Evolutionary conservation across 2,797 vertebrate genomes (phyloP).

Genomic region (Petrocephalus schoutedeni): DNA sequence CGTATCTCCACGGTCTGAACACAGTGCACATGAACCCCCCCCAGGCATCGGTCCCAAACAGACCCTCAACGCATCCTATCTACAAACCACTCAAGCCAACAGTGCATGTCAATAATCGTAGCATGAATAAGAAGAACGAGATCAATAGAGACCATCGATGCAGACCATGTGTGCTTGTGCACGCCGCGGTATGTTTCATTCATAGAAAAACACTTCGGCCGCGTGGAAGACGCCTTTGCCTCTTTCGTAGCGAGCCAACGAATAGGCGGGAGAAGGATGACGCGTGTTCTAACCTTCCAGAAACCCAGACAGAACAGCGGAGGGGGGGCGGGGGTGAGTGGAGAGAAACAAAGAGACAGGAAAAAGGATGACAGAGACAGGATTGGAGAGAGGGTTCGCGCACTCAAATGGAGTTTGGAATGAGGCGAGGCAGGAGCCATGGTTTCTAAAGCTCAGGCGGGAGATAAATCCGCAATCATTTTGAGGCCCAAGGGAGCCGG

Average conservation of each 20-base stretch:
- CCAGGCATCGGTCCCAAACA: not conserved
- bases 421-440: not conserved
- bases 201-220: not conserved
- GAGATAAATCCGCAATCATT: not conserved
- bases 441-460: not conserved
- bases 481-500: not conserved
- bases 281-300: not conserved
- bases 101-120: not conserved
- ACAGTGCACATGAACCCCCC: not conserved
- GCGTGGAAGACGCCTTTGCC: not conserved
- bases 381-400: conserved; percentile 15
- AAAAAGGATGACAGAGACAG: not conserved
- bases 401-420: conserved; percentile 12
- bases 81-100: not conserved
- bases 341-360: not conserved
- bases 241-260: not conserved
- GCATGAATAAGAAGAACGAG: not conserved
- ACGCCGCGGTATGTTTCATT: not conserved
- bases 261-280: not conserved
- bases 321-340: not conserved
- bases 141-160: not conserved
- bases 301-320: conserved; percentile 3
- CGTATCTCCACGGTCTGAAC: not conserved
- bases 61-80: not conserved
- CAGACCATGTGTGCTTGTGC: not conserved